A percentile compares a stretch with the other conserved stretches of the same genome.
Conservation (phyloP, 2,113 vertebrate genomes). For the Casuarius casuarius region DNA sequence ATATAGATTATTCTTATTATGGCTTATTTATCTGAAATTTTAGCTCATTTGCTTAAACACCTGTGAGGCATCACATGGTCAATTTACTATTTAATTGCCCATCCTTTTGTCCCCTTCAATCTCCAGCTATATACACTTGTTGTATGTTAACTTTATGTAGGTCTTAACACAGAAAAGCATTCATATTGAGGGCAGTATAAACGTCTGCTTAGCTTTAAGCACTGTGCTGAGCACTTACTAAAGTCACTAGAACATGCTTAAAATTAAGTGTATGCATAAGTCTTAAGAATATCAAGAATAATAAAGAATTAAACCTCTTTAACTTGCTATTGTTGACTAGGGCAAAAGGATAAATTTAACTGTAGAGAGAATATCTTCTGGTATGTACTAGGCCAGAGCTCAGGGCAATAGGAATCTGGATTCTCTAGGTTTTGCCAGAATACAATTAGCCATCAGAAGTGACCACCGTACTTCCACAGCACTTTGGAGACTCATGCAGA, state of each 20-base stretch:
- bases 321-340: background rate
- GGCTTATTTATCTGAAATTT: background rate
- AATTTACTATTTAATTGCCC: background rate
- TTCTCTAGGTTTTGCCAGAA: background rate
- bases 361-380: background rate
- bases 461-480: background rate
- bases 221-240: background rate
- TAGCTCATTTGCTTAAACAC: background rate
- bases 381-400: background rate
- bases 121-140: background rate
- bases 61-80: background rate
- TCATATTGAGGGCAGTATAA: background rate
- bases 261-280: background rate
- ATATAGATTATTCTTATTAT: slow-evolving; percentile 1
- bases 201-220: background rate
- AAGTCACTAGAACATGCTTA: background rate
- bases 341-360: background rate
- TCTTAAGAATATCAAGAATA: background rate
- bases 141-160: background rate
- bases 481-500: background rate
- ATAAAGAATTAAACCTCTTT: background rate
- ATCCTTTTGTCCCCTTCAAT: background rate
- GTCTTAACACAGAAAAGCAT: background rate
- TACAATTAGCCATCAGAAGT: background rate
- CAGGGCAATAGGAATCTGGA: background rate